Conservation (phyloP, 2,113 vertebrate genomes). For the Geococcyx californianus region DNA sequence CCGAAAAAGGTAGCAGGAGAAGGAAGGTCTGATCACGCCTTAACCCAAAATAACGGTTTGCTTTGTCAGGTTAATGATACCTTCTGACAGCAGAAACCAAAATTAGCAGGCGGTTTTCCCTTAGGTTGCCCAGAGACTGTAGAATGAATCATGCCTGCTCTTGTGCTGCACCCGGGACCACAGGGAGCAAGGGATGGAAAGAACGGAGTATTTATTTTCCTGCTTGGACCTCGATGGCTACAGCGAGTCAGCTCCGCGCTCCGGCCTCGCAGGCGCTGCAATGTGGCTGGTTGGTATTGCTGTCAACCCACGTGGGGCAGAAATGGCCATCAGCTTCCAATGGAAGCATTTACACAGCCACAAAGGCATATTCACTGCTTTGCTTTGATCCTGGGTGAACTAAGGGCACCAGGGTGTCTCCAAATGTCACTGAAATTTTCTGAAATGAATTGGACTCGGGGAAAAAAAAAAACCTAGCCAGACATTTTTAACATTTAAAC, state of each 20-base stretch:
- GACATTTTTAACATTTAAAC: neutral
- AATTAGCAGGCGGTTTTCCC: conserved; percentile 32
- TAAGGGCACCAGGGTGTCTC: neutral
- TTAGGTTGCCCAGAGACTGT: neutral
- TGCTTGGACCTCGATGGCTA: neutral
- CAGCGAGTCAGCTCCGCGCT: neutral
- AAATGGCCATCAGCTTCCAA: neutral
- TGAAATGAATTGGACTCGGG: neutral
- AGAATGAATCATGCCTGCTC: neutral
- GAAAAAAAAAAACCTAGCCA: neutral
- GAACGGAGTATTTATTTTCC: neutral
- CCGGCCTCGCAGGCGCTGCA: neutral
- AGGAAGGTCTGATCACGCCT: neutral
- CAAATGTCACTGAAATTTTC: neutral
- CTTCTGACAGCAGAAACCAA: conserved; percentile 27
- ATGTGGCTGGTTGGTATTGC: neutral
- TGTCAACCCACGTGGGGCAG: neutral
- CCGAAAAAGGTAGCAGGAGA: neutral
- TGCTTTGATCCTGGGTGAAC: neutral
- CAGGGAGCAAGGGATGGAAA: neutral
- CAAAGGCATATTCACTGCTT: neutral
- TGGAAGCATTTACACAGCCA: neutral
- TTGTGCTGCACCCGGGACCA: neutral
- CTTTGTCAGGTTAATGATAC: conserved; percentile 12
- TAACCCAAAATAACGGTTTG: neutral